Evolutionary conservation across 1,140 invertebrate genomes (phyloP), one percentile per base, ranked within the genome.

Genomic region (Drosophila busckii): DNA sequence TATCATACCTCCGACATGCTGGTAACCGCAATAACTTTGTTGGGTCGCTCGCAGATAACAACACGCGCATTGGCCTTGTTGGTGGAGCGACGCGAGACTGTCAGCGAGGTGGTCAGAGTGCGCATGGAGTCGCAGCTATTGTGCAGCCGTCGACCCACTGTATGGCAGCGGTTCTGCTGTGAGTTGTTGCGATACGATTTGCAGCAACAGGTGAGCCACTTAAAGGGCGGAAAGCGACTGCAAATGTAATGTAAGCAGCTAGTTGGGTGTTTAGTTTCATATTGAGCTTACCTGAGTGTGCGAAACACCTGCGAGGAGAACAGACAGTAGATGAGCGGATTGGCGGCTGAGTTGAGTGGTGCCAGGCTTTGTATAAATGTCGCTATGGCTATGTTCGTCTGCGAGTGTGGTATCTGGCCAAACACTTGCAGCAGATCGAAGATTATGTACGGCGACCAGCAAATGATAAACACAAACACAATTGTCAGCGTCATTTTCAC

Each of bases 401-500:
- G 93, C 0, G 93, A 94, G 41, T 90, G 88, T 0, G 95, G 94
- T 54, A 98, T 91, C 84, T 93, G 92, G 8, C 92, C 94, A 88
- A 94, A 98, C 17, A 98, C 95, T 91, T 97, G 95, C 1, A 98
- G 90, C 12, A 98, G 88, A 87, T 97, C 96, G 87, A 97, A 98
- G 22, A 98, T 90, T 84, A 98, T 96, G 87, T 96, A 98, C 0
- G 97, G 97, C 64, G 95, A 97, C 96, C 96, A 98, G 89, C 97
- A 98, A 2, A 98, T 84, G 40, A 98, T 94, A 88, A 98, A 98
- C 8, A 97, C 96, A 78, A 97, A 95, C 53, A 98, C 96, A 70
- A 98, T 98, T 49, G 96, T 95, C 61, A 98, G 93, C 0, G 97
- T 98, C 96, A 98, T 98, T 88, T 98, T 98, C 29, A 98, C 94